A percentile compares a stretch with the other conserved stretches of the same genome.
These are phyloP conservation scores for Rhopalosiphum nymphaeae DNA, from an alignment of 2,888 invertebrate genomes.

Conservation along the genomic window DNA sequence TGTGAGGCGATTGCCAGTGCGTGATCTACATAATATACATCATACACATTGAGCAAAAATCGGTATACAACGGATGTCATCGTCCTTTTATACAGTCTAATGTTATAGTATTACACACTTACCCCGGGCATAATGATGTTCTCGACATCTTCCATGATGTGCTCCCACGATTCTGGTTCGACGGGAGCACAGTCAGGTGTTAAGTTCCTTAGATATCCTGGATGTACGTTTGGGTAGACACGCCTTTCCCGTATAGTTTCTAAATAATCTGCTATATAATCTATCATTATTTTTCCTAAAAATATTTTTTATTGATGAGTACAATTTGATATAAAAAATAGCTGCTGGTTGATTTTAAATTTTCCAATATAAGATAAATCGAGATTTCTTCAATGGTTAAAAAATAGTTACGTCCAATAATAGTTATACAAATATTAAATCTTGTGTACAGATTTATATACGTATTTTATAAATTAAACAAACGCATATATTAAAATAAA, in stretches of 20 bases:
- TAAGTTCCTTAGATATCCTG: slow-evolving; percentile 90
- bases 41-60: neutral
- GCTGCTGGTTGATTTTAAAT: neutral
- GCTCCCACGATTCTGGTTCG: slow-evolving; percentile 90
- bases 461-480: neutral
- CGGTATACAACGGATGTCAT: neutral
- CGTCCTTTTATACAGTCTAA: neutral
- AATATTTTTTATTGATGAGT: neutral
- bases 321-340: neutral
- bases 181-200: slow-evolving; percentile 90
- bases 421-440: neutral
- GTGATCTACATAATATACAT: slow-evolving; percentile 74
- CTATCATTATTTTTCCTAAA: slow-evolving; percentile 96
- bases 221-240: slow-evolving; percentile 94
- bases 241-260: slow-evolving; percentile 89
- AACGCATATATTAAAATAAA: neutral
- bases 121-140: slow-evolving; percentile 97
- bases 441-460: neutral
- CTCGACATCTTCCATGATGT: slow-evolving; percentile 93
- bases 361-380: neutral
- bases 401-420: neutral
- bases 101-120: slow-evolving; percentile 68
- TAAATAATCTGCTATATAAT: slow-evolving; percentile 97
- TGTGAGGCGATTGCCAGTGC: slow-evolving; percentile 97
- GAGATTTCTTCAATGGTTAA: neutral